Base-by-base conservation (phyloP, 2,888 invertebrate species). In the Operophtera brumata region DNA sequence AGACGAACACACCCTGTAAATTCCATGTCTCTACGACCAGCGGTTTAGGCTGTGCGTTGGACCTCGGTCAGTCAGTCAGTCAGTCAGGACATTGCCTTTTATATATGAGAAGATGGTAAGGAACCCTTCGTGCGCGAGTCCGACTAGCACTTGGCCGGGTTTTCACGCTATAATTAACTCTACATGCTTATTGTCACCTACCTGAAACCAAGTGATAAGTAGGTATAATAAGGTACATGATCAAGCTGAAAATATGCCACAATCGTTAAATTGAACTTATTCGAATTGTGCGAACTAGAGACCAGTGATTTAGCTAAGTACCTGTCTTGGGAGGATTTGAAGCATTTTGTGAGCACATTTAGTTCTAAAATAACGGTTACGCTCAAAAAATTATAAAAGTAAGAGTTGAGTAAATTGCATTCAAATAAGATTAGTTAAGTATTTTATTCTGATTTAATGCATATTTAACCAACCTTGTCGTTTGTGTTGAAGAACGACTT, bases 101-200 rank as follows among this genome's bases (percentile, higher is more conserved):
- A n/a, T n/a, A n/a, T n/a, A n/a, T n/a, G n/a, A n/a, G n/a, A n/a
- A n/a, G n/a, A n/a, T n/a, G n/a, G n/a, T n/a, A n/a, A n/a, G n/a
- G n/a, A n/a, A n/a, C n/a, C n/a, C n/a, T n/a, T n/a, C n/a, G n/a
- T n/a, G n/a, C n/a, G n/a, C n/a, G n/a, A n/a, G n/a, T n/a, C n/a
- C n/a, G n/a, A n/a, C n/a, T n/a, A n/a, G n/a, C n/a, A n/a, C n/a
- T n/a, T n/a, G n/a, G n/a, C n/a, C n/a, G n/a, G n/a, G n/a, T n/a
- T n/a, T 53, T 48, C 58, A 51, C 47, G 50, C 48, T 54, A 54
- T 26, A 49, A 48, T 51, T 54, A 0, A 51, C 46, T 45, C 46
- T 55, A 51, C 50, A 54, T 52, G 48, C 41, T 52, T 47, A 50
- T 50, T 54, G 53, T 45, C 56, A 50, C 52, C 49, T 54, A 49